Base-by-base conservation (phyloP, 1,140 invertebrate genomes). In the Geopemphigus sp. region DNA sequence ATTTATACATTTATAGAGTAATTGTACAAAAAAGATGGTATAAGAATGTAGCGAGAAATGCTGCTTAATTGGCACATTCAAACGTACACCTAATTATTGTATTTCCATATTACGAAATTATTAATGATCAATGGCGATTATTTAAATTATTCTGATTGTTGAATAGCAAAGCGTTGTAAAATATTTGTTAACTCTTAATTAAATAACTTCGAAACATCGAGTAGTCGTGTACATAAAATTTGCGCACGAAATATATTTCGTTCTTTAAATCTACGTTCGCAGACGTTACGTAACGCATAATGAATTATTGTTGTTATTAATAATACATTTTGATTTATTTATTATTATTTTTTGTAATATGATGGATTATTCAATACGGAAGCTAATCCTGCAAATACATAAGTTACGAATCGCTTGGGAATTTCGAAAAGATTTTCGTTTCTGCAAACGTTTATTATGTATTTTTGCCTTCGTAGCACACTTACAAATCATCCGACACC, bases 401-500 rank as follows among this genome's bases (percentile, higher is more conserved):
- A 73, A 73, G 47, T 73, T 73, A 73, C 54, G 70, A 56, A 56
- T 15, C 70, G 19, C 70, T 3, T 4, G 70, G 70, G 70, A 73
- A 57, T 73, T n/a, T 14, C 10, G 26, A n/a, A 73, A 32, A 56
- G 8, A 32, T 73, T 57, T 56, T 73, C 70, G 70, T 73, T 54
- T 12, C 24, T 5, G 50, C 53, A 8, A 29, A 22, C 53, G 70
- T 73, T 73, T 73, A n/a, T 73, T 73, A 32, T 56, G 24, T 73
- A 54, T 73, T 56, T 73, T 73, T 73, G 15, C 50, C 8, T 14
- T 14, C 53, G 4, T 1, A 5, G 47, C 29, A 17, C 6, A 39
- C 50, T 32, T 73, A 56, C 70, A 73, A 56, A 73, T 73, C 70
- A 54, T 73, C 24, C 50, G 19, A 56, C 70, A 73, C 53, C 70